Evolutionary conservation across 37 sponge, comb jelly and placozoan species (phyloP).

Genomic region (Spongilla lacustris): DNA sequence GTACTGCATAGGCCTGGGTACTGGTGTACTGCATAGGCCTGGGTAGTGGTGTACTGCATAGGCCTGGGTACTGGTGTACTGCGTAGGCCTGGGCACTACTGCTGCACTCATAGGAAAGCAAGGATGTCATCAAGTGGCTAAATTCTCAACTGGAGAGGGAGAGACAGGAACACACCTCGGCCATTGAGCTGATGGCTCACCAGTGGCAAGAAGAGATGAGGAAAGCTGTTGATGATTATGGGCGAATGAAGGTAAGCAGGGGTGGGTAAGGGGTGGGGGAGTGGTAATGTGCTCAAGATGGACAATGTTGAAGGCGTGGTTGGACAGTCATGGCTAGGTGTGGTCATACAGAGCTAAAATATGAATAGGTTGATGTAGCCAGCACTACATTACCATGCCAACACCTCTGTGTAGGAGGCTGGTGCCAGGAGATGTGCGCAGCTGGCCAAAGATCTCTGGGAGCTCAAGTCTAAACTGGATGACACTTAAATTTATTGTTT

Average conservation of each 20-base stretch:
- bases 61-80: no score
- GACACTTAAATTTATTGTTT: no score
- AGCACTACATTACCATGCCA: neutral
- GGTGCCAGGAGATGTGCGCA: conserved; percentile 46
- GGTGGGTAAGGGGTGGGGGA: no score
- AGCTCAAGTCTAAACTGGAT: conserved; percentile 31
- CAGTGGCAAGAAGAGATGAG: conserved; percentile 15
- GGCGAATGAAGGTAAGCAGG: conserved; percentile 34
- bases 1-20: no score
- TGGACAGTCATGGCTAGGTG: no score
- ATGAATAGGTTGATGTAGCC: no score
- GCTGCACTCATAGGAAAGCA: conserved; percentile 1
- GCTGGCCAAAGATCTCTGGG: conserved; percentile 59
- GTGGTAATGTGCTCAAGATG: no score
- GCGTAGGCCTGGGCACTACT: no score
- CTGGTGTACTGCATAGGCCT: no score
- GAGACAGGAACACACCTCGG: neutral
- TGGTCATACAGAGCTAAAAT: no score
- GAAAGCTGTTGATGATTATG: conserved; percentile 19
- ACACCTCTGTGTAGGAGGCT: conserved; percentile 19
- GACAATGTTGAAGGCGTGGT: no score
- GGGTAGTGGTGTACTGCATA: no score
- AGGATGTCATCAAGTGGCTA: conserved; percentile 7
- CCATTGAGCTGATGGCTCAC: neutral
- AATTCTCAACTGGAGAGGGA: neutral